Base-by-base conservation (phyloP, 2,888 invertebrate species). In the Maniola hyperantus region DNA sequence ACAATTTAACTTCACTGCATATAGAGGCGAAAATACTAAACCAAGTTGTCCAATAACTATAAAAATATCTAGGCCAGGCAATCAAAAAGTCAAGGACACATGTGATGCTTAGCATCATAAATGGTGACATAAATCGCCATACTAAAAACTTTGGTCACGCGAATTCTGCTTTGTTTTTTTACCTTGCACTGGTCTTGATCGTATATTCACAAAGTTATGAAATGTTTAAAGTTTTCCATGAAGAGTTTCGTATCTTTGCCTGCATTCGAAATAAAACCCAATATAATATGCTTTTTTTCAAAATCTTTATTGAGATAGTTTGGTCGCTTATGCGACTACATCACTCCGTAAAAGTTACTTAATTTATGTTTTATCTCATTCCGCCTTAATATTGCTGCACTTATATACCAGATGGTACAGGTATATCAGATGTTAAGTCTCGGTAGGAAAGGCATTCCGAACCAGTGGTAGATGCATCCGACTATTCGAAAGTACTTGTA, bases 61-160 rank as follows among this genome's bases (percentile, higher is more conserved):
- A 13, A 58, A 55, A 44, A 44, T 60, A 54, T 59, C 15, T 46
- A 59, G 62, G 26, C 13, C 26, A 8, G 55, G 20, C 54, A 66
- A 57, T 60, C 60, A 64, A 51, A 59, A 64, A 51, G 15, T 57
- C 60, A 46, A 66, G 44, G 59, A 60, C 63, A 63, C 42, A 11
- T 60, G 20, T 64, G 62, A 68, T 65, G 48, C 54, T 59, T 55
- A 42, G 59, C 58, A 53, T 46, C 59, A 60, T 64, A 66, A 50
- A 42, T 33, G 68, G 53, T 63, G 54, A 64, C 64, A 69, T 64
- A 69, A 66, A 64, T 66, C 64, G 60, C 59, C 26, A 44, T 8
- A 48, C 42, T 60, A 64, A 64, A 66, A 60, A 63, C 42, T 61
- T 44, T 13, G 63, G 64, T 61, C 64, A 69, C 66, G 68, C 64